Evolutionary conservation across 1,140 invertebrate species (phyloP), one percentile per base, ranked within the genome.

Genomic region (Amphibalanus amphitrite): DNA sequence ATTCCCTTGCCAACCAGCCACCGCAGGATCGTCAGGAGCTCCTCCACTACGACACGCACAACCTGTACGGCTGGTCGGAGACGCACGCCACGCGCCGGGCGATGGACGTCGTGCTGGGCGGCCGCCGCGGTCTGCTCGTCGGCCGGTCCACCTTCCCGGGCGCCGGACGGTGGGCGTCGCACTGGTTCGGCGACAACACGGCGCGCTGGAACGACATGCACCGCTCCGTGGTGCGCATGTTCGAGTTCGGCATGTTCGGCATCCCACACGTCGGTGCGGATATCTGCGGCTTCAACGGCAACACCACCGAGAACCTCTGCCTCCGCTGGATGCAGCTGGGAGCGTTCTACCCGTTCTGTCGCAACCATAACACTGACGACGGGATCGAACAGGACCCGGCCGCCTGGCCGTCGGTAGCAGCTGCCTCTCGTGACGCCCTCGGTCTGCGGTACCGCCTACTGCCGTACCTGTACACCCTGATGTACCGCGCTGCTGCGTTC

Each of bases 121-220:
- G 76, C 0, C 71, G 71, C 4, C 83, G 92, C 72, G 88, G 90
- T 25, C 88, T 96, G 77, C 85, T 95, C 30, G 89, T 96, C 71
- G 89, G 89, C 0, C 83, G 94, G 69, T 89, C 92, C 0, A 88
- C 90, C 0, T 95, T 89, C 81, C 81, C 89, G 64, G 90, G 92
- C 10, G 84, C 86, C 73, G 93, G 93, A 26, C 82, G 83, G 72
- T 93, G 86, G 80, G 86, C 87, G n/a, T 92, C 90, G 20, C 91
- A 95, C 81, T 97, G 95, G 95, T 89, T 89, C 73, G 94, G 94
- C 0, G 91, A 93, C 81, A 84, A 89, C 69, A 82, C 78, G 75
- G 90, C 89, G 38, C 81, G 82, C 72, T 92, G 89, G 89, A 83
- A 85, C 73, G 84, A 86, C 76, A 82, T 89, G 82, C 79, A 79